A percentile compares a stretch with the other conserved stretches of the same genome.
These are phyloP conservation scores for Himalopsyche japonica DNA, from an alignment of 2,888 invertebrate species.

Conservation along the genomic window DNA sequence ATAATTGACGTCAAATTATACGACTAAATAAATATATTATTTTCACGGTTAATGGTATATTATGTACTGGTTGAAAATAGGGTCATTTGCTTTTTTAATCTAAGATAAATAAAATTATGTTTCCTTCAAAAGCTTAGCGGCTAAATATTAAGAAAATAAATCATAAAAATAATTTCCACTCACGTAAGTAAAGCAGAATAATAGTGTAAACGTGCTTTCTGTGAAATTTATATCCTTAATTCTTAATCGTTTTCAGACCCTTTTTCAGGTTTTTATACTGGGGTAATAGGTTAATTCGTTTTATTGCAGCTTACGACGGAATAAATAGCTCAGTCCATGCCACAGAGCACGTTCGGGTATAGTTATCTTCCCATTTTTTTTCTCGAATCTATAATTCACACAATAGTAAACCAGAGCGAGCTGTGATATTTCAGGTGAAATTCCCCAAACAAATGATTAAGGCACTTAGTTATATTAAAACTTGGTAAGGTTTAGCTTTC, in stretches of 20 bases:
- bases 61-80: no score
- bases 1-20: no score
- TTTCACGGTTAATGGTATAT: no score
- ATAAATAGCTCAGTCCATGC: not conserved
- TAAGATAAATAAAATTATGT: not conserved
- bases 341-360: not conserved
- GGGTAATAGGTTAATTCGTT: constrained; percentile 9
- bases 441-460: not conserved
- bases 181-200: not conserved
- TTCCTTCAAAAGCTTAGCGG: not conserved
- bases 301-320: constrained; percentile 4
- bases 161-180: not conserved
- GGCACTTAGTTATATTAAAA: not conserved
- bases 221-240: not conserved
- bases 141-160: not conserved
- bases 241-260: constrained; percentile 4
- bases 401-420: not conserved
- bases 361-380: constrained; percentile 11
- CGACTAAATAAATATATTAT: no score
- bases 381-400: constrained; percentile 4
- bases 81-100: not conserved
- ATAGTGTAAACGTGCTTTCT: not conserved
- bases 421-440: not conserved
- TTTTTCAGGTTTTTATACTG: not conserved
- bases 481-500: no score